Evolutionary conservation across 2,113 vertebrate genomes (phyloP), one percentile per base, ranked within the genome.

Genomic region (Tauraco erythrolophus): DNA sequence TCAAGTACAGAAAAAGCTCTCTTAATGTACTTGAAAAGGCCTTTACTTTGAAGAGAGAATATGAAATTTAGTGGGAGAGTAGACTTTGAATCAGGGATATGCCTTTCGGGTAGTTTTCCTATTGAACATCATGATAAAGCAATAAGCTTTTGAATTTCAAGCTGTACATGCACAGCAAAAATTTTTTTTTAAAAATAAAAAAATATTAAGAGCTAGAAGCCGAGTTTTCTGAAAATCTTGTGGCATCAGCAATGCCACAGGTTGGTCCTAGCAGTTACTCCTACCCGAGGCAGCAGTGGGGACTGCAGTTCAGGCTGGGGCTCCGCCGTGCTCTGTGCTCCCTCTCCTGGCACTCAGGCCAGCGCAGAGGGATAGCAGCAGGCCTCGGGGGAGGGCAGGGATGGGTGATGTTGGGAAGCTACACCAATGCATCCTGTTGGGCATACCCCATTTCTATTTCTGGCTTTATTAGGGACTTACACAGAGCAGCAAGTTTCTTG

Each of bases 261-360:
- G 43, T 22, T 56, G 61, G 61, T 76, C 41, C 30, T 45, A 18
- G 46, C 25, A 51, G 14, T n/a, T 57, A 48, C 57, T 54, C 65
- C 88, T 6, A 85, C 57, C 62, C 46, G 72, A 91, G 33, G 69
- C 65, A 64, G 72, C 43, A 53, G 24, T 14, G 76, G 27, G 45
- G 88, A 92, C 46, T 35, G 41, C 65, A 33, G 69, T 7, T 14
- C 18, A 21, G 39, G 53, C 71, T 35, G 77, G 68, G 71, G 22
- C 56, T 93, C 76, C 43, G 5, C 90, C 8, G 79, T 56, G 76
- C 82, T 97, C 88, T 1, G 10, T 93, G 91, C 94, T 97, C 96
- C 97, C 96, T 86, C 95, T 94, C 89, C 95, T 94, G 95, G 94
- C 77, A 92, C 31, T 88, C 76, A 33, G 65, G 25, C 43, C 66